Evolutionary conservation across 2,888 invertebrate genomes (phyloP), one percentile per base, ranked within the genome.

Genomic region (Oithona nana): DNA sequence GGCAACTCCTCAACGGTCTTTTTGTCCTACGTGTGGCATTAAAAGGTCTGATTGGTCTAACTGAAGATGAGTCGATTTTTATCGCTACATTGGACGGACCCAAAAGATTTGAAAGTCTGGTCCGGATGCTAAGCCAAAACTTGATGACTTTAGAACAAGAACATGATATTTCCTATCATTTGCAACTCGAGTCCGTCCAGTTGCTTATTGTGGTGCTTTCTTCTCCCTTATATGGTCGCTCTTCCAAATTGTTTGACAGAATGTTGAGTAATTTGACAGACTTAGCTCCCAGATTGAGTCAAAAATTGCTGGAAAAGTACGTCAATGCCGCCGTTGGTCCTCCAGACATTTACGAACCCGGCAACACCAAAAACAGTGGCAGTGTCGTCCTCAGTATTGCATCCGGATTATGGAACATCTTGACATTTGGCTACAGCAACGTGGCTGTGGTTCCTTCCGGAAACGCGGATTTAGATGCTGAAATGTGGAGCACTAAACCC

Each of bases 381-480:
- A 61, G 55, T 22, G n/a, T 61, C 1, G 55, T 61, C 16, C 26
- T 61, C 3, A 55, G 30, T 26, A 28, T 63, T 55, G 13, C 72
- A 80, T 83, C 83, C 61, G 84, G 83, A 24, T 73, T 89, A 54
- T 86, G 88, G 81, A 88, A 83, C 67, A 83, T 88, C 70, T 77
- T 90, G 65, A 83, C 85, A 2, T 51, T 76, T 68, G 75, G 74
- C 11, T 71, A 71, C n/a, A 66, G 62, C 68, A 72, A 64, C 4
- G 59, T 64, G 30, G 65, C 66, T 22, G 62, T 64, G 16, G 66
- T 68, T 39, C 65, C 67, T n/a, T 28, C 65, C 16, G 49, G 64
- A n/a, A 66, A 66, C 26, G 67, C 66, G 30, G 64, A 67, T 39
- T 66, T 65, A 39, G 66, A 66, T 55, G 67, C 68, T n/a, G 67